phyloP scores from a whole-genome alignment of 2,113 vertebrate species.

The Epinephelus lanceolatus region DNA sequence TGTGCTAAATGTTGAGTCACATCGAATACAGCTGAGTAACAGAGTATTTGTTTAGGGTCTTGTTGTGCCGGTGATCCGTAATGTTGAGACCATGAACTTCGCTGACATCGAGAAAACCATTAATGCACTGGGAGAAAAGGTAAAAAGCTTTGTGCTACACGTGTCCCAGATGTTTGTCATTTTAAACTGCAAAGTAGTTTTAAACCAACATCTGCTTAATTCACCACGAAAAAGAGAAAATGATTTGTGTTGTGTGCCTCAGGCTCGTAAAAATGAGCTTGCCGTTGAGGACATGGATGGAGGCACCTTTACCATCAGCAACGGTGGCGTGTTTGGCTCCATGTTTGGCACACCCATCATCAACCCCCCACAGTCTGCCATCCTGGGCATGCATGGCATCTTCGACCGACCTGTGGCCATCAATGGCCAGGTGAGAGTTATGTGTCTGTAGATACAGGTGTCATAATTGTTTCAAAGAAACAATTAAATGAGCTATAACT shows the following conservation, averaged over 20 bases:
- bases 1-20: not conserved
- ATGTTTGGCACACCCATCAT: constrained; percentile 96
- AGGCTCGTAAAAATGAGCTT: constrained; percentile 95
- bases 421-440: constrained; percentile 88
- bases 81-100: constrained; percentile 95
- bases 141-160: constrained; percentile 65
- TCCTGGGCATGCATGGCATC: constrained; percentile 96
- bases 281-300: constrained; percentile 98
- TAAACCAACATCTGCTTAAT: not conserved
- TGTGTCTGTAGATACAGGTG: not conserved
- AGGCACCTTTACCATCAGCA: constrained; percentile 97
- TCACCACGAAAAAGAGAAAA: not conserved
- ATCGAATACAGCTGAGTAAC: not conserved
- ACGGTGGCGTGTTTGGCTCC: constrained; percentile 95
- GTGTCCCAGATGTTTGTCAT: not conserved
- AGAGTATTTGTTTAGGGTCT: constrained; percentile 85
- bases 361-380: constrained; percentile 96
- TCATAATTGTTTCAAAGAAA: not conserved
- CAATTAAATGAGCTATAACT: not conserved
- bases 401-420: constrained; percentile 92
- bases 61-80: constrained; percentile 94
- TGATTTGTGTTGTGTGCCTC: constrained; percentile 14
- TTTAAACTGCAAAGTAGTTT: too few relatives aligned
- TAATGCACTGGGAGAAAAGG: constrained; percentile 94
- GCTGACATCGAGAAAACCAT: constrained; percentile 93